Evolutionary conservation across 2,888 invertebrate genomes (phyloP), one percentile per base, ranked within the genome.

Genomic region (Diadromus collaris): DNA sequence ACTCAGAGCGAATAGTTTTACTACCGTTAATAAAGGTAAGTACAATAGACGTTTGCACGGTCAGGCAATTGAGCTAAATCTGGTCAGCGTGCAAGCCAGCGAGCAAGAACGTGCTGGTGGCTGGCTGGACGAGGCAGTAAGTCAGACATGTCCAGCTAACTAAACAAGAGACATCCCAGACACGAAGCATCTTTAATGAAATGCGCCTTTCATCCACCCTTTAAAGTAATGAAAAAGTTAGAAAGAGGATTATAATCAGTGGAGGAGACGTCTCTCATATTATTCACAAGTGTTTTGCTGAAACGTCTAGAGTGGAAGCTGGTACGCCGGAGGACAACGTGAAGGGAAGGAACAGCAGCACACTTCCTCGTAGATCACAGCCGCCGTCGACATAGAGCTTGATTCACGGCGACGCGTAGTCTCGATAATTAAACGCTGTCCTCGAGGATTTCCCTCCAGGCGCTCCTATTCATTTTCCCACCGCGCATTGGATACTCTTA

Each of bases 401-500:
- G 65, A 74, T 81, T 75, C 69, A 79, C 63, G 72, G 60, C 51
- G 24, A 71, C 73, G 70, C 73, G 41, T 38, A 69, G 44, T 56
- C 68, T 72, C 63, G 69, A 78, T 80, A 80, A 80, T 78, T 80
- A 78, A 80, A 78, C 71, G 75, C 68, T 76, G 78, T 78, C 69
- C 58, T 60, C 54, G 54, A 74, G 73, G 67, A 80, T 70, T 73
- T 73, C 41, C 69, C 65, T 41, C 51, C 34, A 29, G 67, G 72
- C 64, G 61, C 64, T 46, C 60, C 70, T 38, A 78, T 74, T 75
- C 58, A 75, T 65, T 78, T 75, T 46, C 46, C 6, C 32, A 54
- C 27, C 44, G 60, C 10, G 34, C 32, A 29, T 64, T 41, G 38
- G 41, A 19, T 21, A 41, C 68, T 41, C 56, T n/a, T 7, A 27